Conservation (phyloP, 2,113 vertebrate species). For the Actenoides lindsayi region DNA sequence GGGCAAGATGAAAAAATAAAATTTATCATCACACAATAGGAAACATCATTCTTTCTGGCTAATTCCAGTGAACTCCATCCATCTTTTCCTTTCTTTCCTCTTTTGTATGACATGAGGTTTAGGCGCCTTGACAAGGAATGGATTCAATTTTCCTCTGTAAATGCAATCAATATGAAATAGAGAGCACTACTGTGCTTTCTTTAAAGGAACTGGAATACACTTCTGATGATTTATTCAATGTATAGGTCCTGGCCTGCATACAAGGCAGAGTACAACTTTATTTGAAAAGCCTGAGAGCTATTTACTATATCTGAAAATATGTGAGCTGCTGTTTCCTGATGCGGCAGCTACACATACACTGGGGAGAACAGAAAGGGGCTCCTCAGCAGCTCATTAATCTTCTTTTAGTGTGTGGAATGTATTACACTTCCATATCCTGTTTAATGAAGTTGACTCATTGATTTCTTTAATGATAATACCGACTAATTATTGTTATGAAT, state of each 20-base stretch:
- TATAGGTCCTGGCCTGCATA: not conserved
- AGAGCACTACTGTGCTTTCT: not conserved
- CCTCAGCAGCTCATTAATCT: not conserved
- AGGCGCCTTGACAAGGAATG: conserved; percentile 30
- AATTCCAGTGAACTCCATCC: conserved; percentile 48
- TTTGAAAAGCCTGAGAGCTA: conserved; percentile 39
- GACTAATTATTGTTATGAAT: not conserved
- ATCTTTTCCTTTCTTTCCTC: conserved; percentile 17
- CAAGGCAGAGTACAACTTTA: conserved; percentile 21
- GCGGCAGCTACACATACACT: not conserved
- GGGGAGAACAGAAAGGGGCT: not conserved
- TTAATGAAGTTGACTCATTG: not conserved
- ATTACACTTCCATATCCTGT: not conserved
- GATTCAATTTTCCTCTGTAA: conserved; percentile 67
- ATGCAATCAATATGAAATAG: conserved; percentile 54
- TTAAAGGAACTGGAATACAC: conserved; percentile 24
- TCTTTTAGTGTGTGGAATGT: not conserved
- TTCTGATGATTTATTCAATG: conserved; percentile 69
- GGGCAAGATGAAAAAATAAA: conserved; percentile 58
- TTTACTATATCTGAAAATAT: conserved; percentile 33
- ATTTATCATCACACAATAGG: conserved; percentile 60
- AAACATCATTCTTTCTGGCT: conserved; percentile 43
- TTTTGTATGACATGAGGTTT: conserved; percentile 44
- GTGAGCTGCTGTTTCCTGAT: conserved; percentile 2
- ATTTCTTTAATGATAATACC: not conserved